Percentiles rank a stretch among this genome's conserved stretches.
These are phyloP conservation scores for Crotalus tigris DNA, from an alignment of 2,113 vertebrate species.

Conservation along the genomic window DNA sequence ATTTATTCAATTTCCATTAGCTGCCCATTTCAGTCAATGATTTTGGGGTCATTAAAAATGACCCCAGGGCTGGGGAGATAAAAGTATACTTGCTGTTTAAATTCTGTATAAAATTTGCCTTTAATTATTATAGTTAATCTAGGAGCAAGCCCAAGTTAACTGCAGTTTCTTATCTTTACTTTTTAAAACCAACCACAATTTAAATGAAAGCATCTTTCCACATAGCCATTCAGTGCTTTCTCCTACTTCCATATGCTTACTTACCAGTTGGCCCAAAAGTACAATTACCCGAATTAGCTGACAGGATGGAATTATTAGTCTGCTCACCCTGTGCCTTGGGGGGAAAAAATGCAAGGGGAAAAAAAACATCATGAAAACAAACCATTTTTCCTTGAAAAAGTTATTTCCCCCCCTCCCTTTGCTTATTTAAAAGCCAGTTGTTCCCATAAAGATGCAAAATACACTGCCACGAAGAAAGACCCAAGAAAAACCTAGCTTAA, in stretches of 20 bases:
- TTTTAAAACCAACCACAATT: not conserved
- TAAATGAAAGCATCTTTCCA: not conserved
- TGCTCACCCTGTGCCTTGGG: conserved; percentile 85
- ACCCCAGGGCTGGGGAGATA: not conserved
- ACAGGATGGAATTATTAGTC: conserved; percentile 81
- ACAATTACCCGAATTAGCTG: conserved; percentile 85
- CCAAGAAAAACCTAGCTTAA: not conserved
- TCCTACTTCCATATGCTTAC: conserved; percentile 30
- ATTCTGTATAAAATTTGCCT: not conserved
- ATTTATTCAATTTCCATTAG: not conserved
- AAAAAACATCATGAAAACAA: conserved; percentile 39
- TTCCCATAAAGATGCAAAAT: not conserved
- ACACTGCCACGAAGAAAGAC: not conserved
- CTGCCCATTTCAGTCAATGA: not conserved
- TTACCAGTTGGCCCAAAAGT: conserved; percentile 83
- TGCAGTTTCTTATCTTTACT: not conserved
- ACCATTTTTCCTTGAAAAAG: not conserved
- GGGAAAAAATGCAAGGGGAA: conserved; percentile 29
- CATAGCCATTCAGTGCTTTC: not conserved
- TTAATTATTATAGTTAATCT: not conserved
- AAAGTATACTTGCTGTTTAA: not conserved
- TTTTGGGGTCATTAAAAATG: not conserved
- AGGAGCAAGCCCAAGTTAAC: not conserved
- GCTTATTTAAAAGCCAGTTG: not conserved
- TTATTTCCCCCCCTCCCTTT: not conserved